Conservation (phyloP, 2,888 invertebrate species). For the Cataglyphis albicans region DNA sequence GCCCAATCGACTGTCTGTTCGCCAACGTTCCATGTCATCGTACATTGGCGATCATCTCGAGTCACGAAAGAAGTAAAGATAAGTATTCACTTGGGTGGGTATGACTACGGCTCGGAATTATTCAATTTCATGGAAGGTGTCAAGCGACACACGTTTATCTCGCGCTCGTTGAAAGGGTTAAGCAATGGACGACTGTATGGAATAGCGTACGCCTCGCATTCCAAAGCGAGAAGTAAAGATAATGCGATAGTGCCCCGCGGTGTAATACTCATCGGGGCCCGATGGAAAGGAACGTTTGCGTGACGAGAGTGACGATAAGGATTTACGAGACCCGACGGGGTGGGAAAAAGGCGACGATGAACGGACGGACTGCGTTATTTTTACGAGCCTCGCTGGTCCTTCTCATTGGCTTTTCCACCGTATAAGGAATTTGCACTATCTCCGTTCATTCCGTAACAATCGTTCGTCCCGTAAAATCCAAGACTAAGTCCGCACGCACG, state of each 20-base stretch:
- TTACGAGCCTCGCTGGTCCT: slow-evolving; percentile 60
- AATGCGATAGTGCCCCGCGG: slow-evolving; percentile 65
- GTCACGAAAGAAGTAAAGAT: slow-evolving; percentile 54
- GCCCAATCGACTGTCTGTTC: slow-evolving; percentile 34
- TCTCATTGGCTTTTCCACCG: slow-evolving; percentile 60
- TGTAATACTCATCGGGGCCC: slow-evolving; percentile 32
- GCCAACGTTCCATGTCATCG: slow-evolving; percentile 24
- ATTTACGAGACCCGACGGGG: slow-evolving; percentile 73
- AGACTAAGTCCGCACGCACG: slow-evolving; percentile 43
- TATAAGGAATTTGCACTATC: slow-evolving; percentile 67
- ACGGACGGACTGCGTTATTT: slow-evolving; percentile 55
- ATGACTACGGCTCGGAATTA: slow-evolving; percentile 73
- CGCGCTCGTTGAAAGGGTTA: slow-evolving; percentile 81
- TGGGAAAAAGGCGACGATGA: slow-evolving; percentile 1
- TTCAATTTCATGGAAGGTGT: slow-evolving; percentile 80
- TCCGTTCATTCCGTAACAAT: slow-evolving; percentile 13
- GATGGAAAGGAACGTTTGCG: slow-evolving; percentile 53
- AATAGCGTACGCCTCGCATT: slow-evolving; percentile 67
- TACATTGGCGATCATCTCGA: slow-evolving; percentile 25
- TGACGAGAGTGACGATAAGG: slow-evolving; percentile 79
- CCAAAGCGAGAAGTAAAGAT: slow-evolving; percentile 78
- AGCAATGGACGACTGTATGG: slow-evolving; percentile 65
- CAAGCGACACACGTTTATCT: slow-evolving; percentile 80
- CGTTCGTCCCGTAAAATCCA: slow-evolving; percentile 24
- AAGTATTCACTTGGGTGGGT: slow-evolving; percentile 60